Evolutionary conservation across 2,113 vertebrate species (phyloP).

Genomic region (Craseonycteris thonglongyai): DNA sequence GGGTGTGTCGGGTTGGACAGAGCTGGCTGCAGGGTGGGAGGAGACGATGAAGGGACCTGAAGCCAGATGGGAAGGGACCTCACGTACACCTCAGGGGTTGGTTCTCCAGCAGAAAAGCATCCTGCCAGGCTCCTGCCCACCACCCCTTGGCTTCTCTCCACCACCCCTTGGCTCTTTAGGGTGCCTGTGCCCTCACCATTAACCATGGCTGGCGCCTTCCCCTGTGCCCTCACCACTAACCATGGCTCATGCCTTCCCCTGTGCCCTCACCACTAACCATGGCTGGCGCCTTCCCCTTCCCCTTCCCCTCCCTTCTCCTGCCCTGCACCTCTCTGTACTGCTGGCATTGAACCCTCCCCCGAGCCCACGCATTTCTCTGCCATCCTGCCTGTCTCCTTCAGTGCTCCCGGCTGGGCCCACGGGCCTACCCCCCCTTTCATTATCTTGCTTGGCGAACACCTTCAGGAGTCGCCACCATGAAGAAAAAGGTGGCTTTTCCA

Average conservation of each 20-base stretch:
- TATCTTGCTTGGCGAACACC: not conserved
- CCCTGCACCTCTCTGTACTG: too few relatives aligned
- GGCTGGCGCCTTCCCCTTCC: not conserved
- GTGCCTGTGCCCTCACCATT: too few relatives aligned
- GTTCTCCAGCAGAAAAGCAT: not conserved
- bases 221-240: too few relatives aligned
- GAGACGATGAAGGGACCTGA: not conserved
- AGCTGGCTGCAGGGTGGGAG: too few relatives aligned
- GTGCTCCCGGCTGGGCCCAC: not conserved
- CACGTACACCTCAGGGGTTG: not conserved
- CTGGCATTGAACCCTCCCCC: fast-evolving
- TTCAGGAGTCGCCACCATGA: not conserved
- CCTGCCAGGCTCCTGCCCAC: too few relatives aligned
- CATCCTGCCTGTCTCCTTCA: not conserved
- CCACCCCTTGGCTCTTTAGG: not conserved
- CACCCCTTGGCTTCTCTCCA: too few relatives aligned
- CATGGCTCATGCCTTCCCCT: too few relatives aligned
- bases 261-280: not conserved
- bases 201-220: too few relatives aligned
- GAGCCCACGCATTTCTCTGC: not conserved
- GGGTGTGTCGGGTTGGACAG: not conserved
- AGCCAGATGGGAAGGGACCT: too few relatives aligned
- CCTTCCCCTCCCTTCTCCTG: not conserved
- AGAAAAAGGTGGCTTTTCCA: not conserved
- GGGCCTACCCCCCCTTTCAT: not conserved